Percentiles rank a stretch among this genome's conserved stretches.
Conservation (phyloP, 2,888 invertebrate genomes). For the Drosophila leonis region DNA sequence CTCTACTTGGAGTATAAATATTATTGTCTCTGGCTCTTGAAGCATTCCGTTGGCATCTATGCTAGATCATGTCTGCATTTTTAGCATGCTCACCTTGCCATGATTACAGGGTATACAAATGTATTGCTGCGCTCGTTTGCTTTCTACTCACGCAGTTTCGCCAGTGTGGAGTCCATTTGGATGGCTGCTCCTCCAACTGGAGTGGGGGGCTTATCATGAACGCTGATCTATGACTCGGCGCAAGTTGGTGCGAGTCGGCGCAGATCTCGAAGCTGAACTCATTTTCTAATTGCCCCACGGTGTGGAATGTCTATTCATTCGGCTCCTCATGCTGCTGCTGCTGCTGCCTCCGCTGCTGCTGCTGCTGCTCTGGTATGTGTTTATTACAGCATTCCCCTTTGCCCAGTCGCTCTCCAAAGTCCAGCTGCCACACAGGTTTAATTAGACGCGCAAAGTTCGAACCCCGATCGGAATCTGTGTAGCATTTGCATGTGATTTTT, state of each 20-base stretch:
- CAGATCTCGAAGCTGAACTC: constrained; percentile 65
- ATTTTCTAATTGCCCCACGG: constrained; percentile 80
- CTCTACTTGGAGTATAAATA: background rate
- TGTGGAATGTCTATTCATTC: constrained; percentile 72
- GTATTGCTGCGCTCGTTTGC: constrained; percentile 35
- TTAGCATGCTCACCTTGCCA: background rate
- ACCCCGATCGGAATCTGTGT: constrained; percentile 11
- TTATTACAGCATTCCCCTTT: constrained; percentile 34
- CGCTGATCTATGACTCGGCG: constrained; percentile 76
- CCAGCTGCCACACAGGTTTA: constrained; percentile 28
- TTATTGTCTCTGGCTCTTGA: background rate
- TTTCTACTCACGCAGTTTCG: constrained; percentile 63
- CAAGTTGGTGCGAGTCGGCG: constrained; percentile 67
- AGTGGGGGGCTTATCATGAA: constrained; percentile 69
- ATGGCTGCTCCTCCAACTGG: constrained; percentile 25
- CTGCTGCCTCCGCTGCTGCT: background rate
- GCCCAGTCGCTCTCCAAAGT: background rate
- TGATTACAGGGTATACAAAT: constrained; percentile 4
- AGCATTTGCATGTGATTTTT: constrained; percentile 51
- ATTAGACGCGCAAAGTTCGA: constrained; percentile 15
- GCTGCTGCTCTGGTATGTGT: constrained; percentile 57
- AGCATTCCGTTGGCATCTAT: background rate
- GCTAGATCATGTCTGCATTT: too few relatives aligned
- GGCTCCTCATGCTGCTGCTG: constrained; percentile 23
- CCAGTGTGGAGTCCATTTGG: constrained; percentile 20